Evolutionary conservation across 1,140 invertebrate genomes (phyloP), one percentile per base, ranked within the genome.

Genomic region (Lethocerus indicus): DNA sequence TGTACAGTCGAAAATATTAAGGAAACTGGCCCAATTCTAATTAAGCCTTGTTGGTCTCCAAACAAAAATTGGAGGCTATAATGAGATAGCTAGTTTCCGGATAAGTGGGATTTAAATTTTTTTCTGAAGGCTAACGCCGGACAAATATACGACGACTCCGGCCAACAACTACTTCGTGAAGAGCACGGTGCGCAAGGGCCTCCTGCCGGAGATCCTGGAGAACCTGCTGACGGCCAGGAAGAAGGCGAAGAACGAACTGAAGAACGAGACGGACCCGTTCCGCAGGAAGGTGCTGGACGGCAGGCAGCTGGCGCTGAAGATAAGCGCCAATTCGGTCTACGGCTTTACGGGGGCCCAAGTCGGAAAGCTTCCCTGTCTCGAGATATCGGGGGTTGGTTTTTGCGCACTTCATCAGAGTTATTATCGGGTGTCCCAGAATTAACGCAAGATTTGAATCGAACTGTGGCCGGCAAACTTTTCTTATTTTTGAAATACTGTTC

Each of bases 301-400:
- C 55, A 67, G 96, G 56, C 96, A 99, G 63, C 71, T 98, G 52
- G 96, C 96, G 42, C 72, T 99, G 49, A 99, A 99, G 74, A 93
- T 99, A 26, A 94, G 89, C 57, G 96, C 96, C 0, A 99, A 99
- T 71, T 98, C 95, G 25, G 96, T 99, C 0, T 99, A 99, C 69
- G 96, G 96, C 41, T 99, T 99, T 64, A 99, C 96, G 26, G 96
- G 96, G 13, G 96, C 96, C 9, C 93, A 98, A 72, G 87, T 95
- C 45, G 96, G 96, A 14, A 98, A 98, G 67, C 67, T 99, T 45
- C 96, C 96, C 0, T 99, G 96, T 70, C 70, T 99, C 51, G 94
- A 98, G 72, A 99, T 99, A 61, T 98, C 94, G 28, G 81, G 84
- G 50, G 79, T 82, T 66, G 67, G 64, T 66, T 54, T 23, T 4